Conservation (phyloP, 1,140 invertebrate genomes). For the Cotesia glomerata region DNA sequence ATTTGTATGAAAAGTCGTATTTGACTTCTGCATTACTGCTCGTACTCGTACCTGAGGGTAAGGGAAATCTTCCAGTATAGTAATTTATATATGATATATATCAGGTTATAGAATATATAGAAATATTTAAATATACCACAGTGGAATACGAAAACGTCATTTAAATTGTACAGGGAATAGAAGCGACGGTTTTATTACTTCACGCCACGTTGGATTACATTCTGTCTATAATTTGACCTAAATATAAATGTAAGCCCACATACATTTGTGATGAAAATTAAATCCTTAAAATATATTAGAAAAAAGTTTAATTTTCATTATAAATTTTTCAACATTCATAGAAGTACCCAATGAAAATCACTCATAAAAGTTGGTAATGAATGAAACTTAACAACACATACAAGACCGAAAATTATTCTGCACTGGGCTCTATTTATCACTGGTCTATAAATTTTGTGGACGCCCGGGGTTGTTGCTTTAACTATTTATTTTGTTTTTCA, state of each 20-base stretch:
- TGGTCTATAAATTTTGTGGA: slow-evolving; percentile 25
- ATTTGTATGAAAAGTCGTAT: too few relatives aligned
- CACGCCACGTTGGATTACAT: neutral
- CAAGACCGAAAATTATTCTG: too few relatives aligned
- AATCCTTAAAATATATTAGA: too few relatives aligned
- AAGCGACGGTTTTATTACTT: slow-evolving; percentile 2
- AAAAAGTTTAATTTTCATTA: too few relatives aligned
- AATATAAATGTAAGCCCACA: neutral
- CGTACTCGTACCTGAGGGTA: too few relatives aligned
- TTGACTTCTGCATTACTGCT: too few relatives aligned
- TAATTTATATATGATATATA: neutral
- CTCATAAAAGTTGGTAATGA: too few relatives aligned
- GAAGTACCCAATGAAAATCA: too few relatives aligned
- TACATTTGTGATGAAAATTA: neutral
- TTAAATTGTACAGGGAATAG: neutral
- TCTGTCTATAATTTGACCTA: neutral
- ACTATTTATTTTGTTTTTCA: slow-evolving; percentile 21
- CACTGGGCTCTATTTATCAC: slow-evolving; percentile 25
- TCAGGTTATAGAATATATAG: neutral
- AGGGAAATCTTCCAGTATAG: too few relatives aligned
- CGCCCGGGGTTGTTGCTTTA: slow-evolving; percentile 7
- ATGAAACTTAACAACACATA: too few relatives aligned
- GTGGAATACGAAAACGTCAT: neutral
- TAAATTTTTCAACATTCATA: too few relatives aligned
- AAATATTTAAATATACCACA: neutral